Evolutionary conservation across 2,113 vertebrate species (phyloP), one percentile per base, ranked within the genome.

Genomic region (Platysternon megacephalum): DNA sequence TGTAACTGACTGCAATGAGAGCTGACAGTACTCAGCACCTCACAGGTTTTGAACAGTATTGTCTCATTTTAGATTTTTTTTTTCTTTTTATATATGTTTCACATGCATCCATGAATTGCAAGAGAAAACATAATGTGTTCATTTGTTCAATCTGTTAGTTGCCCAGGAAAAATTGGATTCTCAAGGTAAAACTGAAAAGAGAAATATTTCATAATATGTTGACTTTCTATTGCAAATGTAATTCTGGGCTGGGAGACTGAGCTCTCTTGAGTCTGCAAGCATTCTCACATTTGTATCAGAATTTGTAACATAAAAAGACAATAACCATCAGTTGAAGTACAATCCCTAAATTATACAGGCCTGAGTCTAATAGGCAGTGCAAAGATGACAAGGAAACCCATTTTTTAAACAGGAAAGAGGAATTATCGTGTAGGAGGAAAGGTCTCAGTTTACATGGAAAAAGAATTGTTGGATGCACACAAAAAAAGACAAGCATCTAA

Each of bases 161-260:
- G 44, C 24, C 12, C 16, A 11, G 61, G 72, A 28, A 52, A 52
- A 51, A 26, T 8, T 13, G 16, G 3, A 2, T 42, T 13, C 4
- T 29, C 68, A 53, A 46, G 4, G 5, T 68, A 4, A 51, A 82
- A 82, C 4, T 11, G 24, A 11, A 48, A 84, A 56, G 39, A 42
- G 8, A 26, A 87, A 22, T 46, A 2, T 5, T 10, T 44, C 2
- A 0, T 11, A 52, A 5, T 10, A 26, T 8, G 24, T 44, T 86
- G 74, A 5, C n/a, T 84, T 79, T 61, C 52, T 79, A 0, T 51
- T 46, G 11, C 22, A 49, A 0, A 0, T 29, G 22, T 5, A 8
- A 5, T 35, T 82, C 8, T 10, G 68, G 5, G 80, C 17, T 65
- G 39, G 0, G 2, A 79, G 46, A 84, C 1, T 22, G 42, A 94